Evolutionary conservation across 2,797 vertebrate genomes (phyloP).

Genomic region (Brachymystax lenok): DNA sequence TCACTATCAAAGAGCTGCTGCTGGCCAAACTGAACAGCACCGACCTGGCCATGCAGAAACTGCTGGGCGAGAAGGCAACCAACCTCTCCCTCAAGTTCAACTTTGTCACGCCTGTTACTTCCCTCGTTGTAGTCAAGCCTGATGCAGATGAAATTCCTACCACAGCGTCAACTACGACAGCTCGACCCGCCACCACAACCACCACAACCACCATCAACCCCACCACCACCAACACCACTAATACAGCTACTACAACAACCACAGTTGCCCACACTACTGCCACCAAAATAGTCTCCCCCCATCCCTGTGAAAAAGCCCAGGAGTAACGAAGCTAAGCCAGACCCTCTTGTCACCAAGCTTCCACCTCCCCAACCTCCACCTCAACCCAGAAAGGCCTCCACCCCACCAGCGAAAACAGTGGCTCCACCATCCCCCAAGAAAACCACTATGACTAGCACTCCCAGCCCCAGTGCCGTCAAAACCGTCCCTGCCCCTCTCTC

Average conservation of each 20-base stretch:
- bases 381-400: slow-evolving; percentile 38
- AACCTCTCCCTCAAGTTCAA: slow-evolving; percentile 86
- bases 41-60: slow-evolving; percentile 65
- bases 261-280: slow-evolving; percentile 17
- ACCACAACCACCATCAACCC: slow-evolving; percentile 25
- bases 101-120: slow-evolving; percentile 86
- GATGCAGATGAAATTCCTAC: slow-evolving; percentile 69
- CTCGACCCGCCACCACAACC: slow-evolving; percentile 40
- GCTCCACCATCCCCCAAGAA: slow-evolving; percentile 43
- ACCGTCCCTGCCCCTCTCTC: slow-evolving; percentile 43
- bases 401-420: slow-evolving; percentile 39
- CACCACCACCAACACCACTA: slow-evolving; percentile 20
- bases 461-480: slow-evolving; percentile 45
- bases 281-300: slow-evolving; percentile 29
- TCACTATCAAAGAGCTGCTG: slow-evolving; percentile 84
- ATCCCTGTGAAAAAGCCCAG: slow-evolving; percentile 49
- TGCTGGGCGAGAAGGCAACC: slow-evolving; percentile 81
- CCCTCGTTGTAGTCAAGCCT: slow-evolving; percentile 82
- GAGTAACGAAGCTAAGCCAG: slow-evolving; percentile 50
- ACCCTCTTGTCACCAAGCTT: slow-evolving; percentile 35
- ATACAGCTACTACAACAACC: slow-evolving; percentile 36
- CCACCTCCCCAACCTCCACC: slow-evolving; percentile 45
- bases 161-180: slow-evolving; percentile 38
- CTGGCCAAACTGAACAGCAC: slow-evolving; percentile 73
- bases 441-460: slow-evolving; percentile 43